Evolutionary conservation across 2,113 vertebrate genomes (phyloP).

Genomic region (Malurus cyaneus): DNA sequence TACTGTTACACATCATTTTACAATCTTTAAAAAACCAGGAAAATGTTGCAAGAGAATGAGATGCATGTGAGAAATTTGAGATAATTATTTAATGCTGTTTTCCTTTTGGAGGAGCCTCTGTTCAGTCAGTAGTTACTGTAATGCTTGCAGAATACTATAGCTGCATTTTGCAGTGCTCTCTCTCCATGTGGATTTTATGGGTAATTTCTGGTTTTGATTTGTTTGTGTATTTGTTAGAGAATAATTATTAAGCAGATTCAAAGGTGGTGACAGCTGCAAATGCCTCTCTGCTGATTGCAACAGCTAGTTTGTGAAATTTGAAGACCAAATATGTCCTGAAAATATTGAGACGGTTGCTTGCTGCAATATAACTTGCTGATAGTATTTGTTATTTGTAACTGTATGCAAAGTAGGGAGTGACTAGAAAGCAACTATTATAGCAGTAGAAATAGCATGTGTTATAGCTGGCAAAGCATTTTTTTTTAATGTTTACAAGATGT

Average conservation of each 20-base stretch:
- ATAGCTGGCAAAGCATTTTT: background rate
- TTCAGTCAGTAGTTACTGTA: background rate
- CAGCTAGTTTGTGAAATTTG: slow-evolving; percentile 36
- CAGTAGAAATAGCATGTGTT: background rate
- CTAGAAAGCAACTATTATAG: background rate
- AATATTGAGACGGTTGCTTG: background rate
- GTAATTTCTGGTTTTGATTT: slow-evolving; percentile 4
- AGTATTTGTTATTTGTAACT: background rate
- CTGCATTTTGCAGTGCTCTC: background rate
- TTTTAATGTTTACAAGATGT: background rate
- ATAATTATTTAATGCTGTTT: background rate
- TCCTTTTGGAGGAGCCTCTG: background rate
- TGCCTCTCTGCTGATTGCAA: background rate
- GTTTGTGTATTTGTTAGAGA: slow-evolving; percentile 26
- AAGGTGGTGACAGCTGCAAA: slow-evolving; percentile 2
- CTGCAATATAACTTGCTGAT: background rate
- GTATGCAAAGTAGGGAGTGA: background rate
- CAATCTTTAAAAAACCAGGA: background rate
- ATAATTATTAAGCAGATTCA: slow-evolving; percentile 37
- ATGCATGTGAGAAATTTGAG: background rate
- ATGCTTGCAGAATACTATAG: background rate
- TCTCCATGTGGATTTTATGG: slow-evolving; percentile 12
- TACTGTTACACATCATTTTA: background rate
- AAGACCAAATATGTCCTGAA: background rate
- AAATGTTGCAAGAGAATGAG: background rate